These are phyloP conservation scores for Myotis findleyi DNA, from an alignment of 2,797 vertebrate genomes.

Conservation along the genomic window DNA sequence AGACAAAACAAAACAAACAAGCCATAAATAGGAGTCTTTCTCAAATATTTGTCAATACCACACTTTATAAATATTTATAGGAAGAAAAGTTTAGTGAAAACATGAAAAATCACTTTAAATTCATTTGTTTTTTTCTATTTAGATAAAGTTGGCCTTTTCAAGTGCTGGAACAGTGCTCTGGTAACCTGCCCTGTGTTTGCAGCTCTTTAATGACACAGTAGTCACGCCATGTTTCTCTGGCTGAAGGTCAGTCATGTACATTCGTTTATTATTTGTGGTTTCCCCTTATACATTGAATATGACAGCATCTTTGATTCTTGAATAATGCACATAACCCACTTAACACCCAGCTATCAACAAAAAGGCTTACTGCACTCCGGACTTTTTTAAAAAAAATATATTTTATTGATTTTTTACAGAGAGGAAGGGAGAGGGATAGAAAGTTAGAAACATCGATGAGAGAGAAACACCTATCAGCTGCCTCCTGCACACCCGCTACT, in stretches of 20 bases:
- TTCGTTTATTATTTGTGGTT: not conserved
- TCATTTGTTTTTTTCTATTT: not conserved
- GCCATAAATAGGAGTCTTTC: not conserved
- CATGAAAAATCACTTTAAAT: not conserved
- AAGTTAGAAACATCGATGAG: too few species aligned
- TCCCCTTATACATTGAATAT: slow-evolving; percentile 17
- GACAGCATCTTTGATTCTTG: not conserved
- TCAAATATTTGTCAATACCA: not conserved
- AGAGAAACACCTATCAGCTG: too few species aligned
- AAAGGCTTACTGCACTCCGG: not conserved
- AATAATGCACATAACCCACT: not conserved
- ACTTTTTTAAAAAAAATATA: not conserved
- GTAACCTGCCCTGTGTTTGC: not conserved
- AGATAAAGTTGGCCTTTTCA: not conserved
- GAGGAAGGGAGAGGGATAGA: too few species aligned
- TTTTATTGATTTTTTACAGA: too few species aligned
- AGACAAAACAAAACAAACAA: slow-evolving; percentile 1
- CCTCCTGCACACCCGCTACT: too few species aligned
- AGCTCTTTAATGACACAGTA: not conserved
- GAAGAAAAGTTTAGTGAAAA: not conserved
- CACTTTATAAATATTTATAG: not conserved
- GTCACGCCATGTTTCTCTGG: not conserved
- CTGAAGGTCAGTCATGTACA: not conserved
- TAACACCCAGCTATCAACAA: not conserved
- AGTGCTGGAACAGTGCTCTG: not conserved